Evolutionary conservation across 2,888 invertebrate genomes (phyloP), one percentile per base, ranked within the genome.

Genomic region (Mantis religiosa): DNA sequence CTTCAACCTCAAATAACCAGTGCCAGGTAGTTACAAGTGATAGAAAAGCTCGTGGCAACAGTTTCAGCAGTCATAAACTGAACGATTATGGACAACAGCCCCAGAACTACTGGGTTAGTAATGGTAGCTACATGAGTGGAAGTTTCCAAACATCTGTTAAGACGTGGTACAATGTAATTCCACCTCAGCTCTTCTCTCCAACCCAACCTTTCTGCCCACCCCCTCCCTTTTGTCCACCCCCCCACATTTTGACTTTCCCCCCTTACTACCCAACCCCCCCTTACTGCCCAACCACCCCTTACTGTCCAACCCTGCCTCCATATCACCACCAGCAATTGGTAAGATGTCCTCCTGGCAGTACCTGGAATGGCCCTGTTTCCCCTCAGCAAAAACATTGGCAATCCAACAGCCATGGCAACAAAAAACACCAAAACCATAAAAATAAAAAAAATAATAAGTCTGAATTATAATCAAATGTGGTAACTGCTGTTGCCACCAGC

Each of bases 111-210:
- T 90, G 90, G 90, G 86, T 81, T 28, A 27, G 34, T 47, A 84
- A 28, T 34, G 41, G 47, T 28, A 84, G 84, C 28, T 3, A 20
- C 3, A 54, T 54, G 20, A 15, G 54, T 0, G 30, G 81, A 8
- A 81, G 85, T 34, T 90, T 88, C 71, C 89, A 81, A 12, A 89
- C 84, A 30, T 41, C 89, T 30, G 87, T 90, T 28, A 89, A 89
- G 84, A 71, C 89, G 3, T 90, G 90, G 90, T 90, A 90, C 88
- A 90, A 81, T 27, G 28, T 90, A 28, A 71, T 90, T 8, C 90
- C 90, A 25, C 89, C 85, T 28, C 89, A 89, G 20, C 89, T 88
- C 87, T 88, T 88, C 41, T 88, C 89, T n/a, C n/a, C n/a, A n/a
- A n/a, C n/a, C n/a, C n/a, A n/a, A n/a, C n/a, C n/a, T n/a, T n/a